Conservation (phyloP, 2,888 invertebrate genomes). For the Miltochrista miniata region DNA sequence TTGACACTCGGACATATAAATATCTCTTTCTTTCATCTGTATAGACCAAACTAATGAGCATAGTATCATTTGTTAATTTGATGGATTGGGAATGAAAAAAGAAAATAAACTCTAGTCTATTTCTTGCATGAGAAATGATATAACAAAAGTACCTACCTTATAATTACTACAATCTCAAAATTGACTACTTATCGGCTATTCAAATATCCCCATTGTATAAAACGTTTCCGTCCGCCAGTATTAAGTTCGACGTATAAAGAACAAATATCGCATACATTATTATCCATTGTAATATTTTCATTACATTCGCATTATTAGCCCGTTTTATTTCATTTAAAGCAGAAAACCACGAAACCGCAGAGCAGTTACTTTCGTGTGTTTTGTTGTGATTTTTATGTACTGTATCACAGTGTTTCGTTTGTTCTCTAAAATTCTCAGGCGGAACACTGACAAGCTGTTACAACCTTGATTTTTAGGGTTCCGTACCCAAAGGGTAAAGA, state of each 20-base stretch:
- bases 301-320: constrained; percentile 37
- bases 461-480: constrained; percentile 33
- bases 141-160: too few relatives aligned
- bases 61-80: too few relatives aligned
- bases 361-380: constrained; percentile 56
- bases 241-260: constrained; percentile 32
- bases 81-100: too few relatives aligned
- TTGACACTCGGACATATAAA: too few relatives aligned
- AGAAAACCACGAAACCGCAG: constrained; percentile 66
- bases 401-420: constrained; percentile 26
- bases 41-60: too few relatives aligned
- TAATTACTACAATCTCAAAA: constrained; percentile 7
- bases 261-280: constrained; percentile 27
- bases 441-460: constrained; percentile 35
- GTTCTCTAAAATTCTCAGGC: constrained; percentile 29
- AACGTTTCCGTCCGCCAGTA: constrained; percentile 22
- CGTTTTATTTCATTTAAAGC: constrained; percentile 43
- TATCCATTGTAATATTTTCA: constrained; percentile 41
- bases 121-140: too few relatives aligned
- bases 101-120: too few relatives aligned
- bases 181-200: constrained; percentile 14
- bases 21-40: too few relatives aligned
- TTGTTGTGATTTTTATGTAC: constrained; percentile 63
- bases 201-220: constrained; percentile 20
- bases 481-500: too few relatives aligned